Evolutionary conservation across 2,797 vertebrate genomes (phyloP).

Genomic region (Anas bernieri): DNA sequence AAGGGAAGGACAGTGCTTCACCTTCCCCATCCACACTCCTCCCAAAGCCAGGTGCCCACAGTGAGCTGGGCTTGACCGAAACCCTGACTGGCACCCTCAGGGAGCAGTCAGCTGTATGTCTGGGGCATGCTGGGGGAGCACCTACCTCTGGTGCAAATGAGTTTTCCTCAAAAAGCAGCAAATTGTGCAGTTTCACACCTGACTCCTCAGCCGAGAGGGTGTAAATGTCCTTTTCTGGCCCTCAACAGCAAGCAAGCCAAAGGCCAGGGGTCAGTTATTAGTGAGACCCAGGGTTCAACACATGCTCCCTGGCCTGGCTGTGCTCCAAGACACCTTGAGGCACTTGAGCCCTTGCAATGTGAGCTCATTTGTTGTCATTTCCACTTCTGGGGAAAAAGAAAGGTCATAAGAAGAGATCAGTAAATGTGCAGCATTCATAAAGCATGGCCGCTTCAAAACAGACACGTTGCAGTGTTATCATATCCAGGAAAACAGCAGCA

Average conservation of each 20-base stretch:
- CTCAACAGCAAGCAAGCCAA: neutral
- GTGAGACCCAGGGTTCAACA: neutral
- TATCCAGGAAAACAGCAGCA: constrained; percentile 42
- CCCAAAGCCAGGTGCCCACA: accelerated
- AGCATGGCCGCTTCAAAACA: neutral
- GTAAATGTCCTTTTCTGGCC: neutral
- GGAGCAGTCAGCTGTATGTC: accelerated
- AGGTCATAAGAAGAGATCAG: neutral
- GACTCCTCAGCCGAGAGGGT: neutral
- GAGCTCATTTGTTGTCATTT: constrained; percentile 61
- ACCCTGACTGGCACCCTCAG: accelerated
- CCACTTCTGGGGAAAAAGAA: constrained; percentile 27
- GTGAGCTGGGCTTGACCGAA: neutral
- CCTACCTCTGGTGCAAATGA: neutral
- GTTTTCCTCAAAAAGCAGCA: neutral
- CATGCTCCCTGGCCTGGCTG: neutral
- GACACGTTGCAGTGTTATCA: neutral
- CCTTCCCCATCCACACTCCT: neutral
- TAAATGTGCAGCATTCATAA: constrained; percentile 16
- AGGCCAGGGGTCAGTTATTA: neutral
- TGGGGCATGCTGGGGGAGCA: accelerated
- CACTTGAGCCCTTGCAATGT: neutral
- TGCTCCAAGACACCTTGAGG: constrained; percentile 15
- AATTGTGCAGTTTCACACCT: neutral
- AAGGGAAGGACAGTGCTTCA: neutral